Evolutionary conservation across 2,888 invertebrate species (phyloP).

Genomic region (Pristionchus arcanus): DNA sequence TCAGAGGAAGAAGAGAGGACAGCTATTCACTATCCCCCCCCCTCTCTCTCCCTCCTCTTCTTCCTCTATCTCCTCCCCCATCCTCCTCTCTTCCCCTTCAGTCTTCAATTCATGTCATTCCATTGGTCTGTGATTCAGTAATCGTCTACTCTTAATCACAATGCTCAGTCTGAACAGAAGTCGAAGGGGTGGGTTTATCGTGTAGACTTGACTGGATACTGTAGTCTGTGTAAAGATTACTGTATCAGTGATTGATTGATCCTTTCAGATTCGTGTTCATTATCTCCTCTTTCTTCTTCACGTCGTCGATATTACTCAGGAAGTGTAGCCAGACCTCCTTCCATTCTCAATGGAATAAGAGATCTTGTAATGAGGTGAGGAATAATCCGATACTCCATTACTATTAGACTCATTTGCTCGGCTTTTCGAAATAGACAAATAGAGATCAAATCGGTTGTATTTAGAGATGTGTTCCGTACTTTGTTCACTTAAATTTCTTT

Average conservation of each 20-base stretch:
- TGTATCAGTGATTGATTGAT: background rate
- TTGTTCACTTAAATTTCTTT: background rate
- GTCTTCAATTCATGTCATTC: background rate
- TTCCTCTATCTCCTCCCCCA: background rate
- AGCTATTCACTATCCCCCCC: background rate
- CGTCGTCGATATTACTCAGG: slow-evolving; percentile 51
- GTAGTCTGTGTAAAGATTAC: background rate
- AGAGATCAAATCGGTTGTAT: background rate
- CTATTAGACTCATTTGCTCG: background rate
- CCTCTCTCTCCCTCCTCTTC: background rate
- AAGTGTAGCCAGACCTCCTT: slow-evolving; percentile 51
- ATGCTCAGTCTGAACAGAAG: background rate
- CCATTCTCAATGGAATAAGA: slow-evolving; percentile 53
- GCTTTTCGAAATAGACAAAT: background rate
- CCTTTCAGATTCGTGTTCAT: slow-evolving; percentile 22
- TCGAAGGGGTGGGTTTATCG: background rate
- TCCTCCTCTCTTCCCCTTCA: background rate
- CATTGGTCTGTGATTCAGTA: background rate
- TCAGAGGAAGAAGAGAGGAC: background rate
- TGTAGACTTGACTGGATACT: background rate
- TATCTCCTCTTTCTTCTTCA: slow-evolving; percentile 44
- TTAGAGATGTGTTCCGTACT: background rate
- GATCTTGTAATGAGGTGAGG: slow-evolving; percentile 47
- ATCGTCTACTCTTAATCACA: background rate
- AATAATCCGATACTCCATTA: background rate